Base-by-base conservation (phyloP, 1,140 invertebrate species). In the Drosophila pseudoananassae region DNA sequence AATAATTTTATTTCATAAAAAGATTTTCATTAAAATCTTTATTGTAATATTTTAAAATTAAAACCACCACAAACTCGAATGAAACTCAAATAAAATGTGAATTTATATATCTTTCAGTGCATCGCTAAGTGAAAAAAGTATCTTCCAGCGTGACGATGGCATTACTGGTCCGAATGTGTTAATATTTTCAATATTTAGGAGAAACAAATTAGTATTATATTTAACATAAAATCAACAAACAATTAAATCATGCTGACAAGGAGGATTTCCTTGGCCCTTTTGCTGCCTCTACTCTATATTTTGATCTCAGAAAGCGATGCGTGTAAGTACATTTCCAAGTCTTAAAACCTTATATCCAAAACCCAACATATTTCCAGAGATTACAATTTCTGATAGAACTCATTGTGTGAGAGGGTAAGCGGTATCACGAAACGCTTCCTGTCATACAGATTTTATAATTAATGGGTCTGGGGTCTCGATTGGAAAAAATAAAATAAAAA, bases 81-180 rank as follows among this genome's bases (percentile, higher is more conserved):
- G 1, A 9, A 20, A 31, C 14, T 8, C 0, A 15, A 27, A 6
- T 27, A 27, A 27, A 6, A 5, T 27, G 25, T 5, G 1, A 7
- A 27, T 6, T 23, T 66, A 6, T 5, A 1, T 55, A 55, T 54
- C 33, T 69, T 68, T 0, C 65, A 69, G 65, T 69, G 65, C 63
- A 55, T 2, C 65, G 63, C 61, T 55, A 69, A 69, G 63, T 66
- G 49, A 66, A 38, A 60, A 33, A 53, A 65, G 49, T 56, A 51
- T 47, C 63, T 68, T 38, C 50, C 65, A 38, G 20, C 65, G 65
- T 68, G 63, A 69, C n/a, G 63, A 69, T 69, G 65, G 65, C 65
- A 55, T 68, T 56, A 55, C 49, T 55, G 25, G 2, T n/a, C 31
- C 65, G 47, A 55, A 69, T 55, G 65, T 69, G 65, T 54, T 69